phyloP scores from a whole-genome alignment of 1,140 invertebrate genomes.

The Hirudo medicinalis region DNA sequence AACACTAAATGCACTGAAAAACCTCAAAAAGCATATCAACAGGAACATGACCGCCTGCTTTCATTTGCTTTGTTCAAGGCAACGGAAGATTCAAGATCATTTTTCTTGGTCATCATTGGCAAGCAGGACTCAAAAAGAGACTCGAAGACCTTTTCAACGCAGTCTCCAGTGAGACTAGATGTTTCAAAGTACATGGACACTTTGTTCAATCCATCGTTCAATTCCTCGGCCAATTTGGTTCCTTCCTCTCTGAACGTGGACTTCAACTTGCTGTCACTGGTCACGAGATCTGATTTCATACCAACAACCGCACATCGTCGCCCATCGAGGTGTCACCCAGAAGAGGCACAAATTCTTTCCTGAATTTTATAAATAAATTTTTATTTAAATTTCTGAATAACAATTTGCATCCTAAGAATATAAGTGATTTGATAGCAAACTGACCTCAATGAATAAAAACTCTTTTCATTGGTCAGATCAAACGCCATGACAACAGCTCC shows the following conservation, averaged over 20 bases:
- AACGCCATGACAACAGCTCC: slow-evolving; percentile 38
- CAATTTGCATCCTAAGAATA: no score
- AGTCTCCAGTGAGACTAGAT: slow-evolving; percentile 35
- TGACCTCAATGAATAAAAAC: slow-evolving; percentile 32
- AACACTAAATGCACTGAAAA: not conserved
- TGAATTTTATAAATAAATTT: slow-evolving; percentile 21
- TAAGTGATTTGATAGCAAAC: not conserved
- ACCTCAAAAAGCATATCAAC: not conserved
- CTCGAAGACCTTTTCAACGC: slow-evolving; percentile 39
- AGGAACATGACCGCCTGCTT: not conserved
- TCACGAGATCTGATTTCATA: slow-evolving; percentile 37
- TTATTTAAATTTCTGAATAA: not conserved
- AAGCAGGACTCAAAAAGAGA: slow-evolving; percentile 26
- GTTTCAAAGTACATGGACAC: slow-evolving; percentile 40
- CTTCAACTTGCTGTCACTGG: slow-evolving; percentile 22
- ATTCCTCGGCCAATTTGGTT: slow-evolving; percentile 29
- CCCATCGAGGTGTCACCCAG: slow-evolving; percentile 32
- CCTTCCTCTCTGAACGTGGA: slow-evolving; percentile 31
- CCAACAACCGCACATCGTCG: slow-evolving; percentile 39
- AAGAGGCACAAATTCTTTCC: slow-evolving; percentile 36
- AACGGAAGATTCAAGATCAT: not conserved
- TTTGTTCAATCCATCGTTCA: slow-evolving; percentile 29
- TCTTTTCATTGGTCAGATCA: slow-evolving; percentile 31
- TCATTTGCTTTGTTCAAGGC: not conserved
- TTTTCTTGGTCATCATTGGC: slow-evolving; percentile 17